Evolutionary conservation across 2,797 vertebrate species (phyloP), one percentile per base, ranked within the genome.

Genomic region (Selene dorsalis): DNA sequence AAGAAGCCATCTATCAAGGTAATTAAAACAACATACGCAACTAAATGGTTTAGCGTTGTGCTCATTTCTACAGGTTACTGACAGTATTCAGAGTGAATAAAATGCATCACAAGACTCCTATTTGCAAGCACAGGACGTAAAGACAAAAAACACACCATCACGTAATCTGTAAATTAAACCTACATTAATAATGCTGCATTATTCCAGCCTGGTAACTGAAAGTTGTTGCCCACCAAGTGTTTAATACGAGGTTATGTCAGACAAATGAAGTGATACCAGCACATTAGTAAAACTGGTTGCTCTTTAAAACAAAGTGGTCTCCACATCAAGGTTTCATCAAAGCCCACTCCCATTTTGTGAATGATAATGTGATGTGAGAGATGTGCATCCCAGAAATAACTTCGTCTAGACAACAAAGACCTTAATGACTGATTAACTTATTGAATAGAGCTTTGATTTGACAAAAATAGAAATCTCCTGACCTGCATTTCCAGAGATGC

Each of bases 1-100:
- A 98, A 95, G 94, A 98, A 97, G 89, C 97, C 97, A 61, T 96
- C 95, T 68, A 88, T 97, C 74, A 98, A 99, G 97, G 98, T 99
- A 96, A 95, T 87, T 16, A 71, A 53, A 73, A 13, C 72, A 43
- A 3, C 35, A 52, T 47, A 28, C 53, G 56, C 35, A 74, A 10
- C 59, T 45, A 4, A n/a, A 52, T 63, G 56, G 1, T 55, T 64
- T 73, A n/a, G 71, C 48, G 69, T 9, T 47, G 30, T 73, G 53
- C 72, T 64, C 12, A 68, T 39, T 80, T 24, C 32, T 76, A 38
- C 45, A 60, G 20, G 48, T 16, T 28, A n/a, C 5, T 13, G 11
- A 16, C 50, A 70, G 10, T 65, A 48, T 16, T 30, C 1, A 22
- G 43, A 69, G 16, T 18, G 26, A 55, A 62, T 22, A 9, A 58